Conservation (phyloP, 2,797 vertebrate species). For the Salmo trutta region DNA sequence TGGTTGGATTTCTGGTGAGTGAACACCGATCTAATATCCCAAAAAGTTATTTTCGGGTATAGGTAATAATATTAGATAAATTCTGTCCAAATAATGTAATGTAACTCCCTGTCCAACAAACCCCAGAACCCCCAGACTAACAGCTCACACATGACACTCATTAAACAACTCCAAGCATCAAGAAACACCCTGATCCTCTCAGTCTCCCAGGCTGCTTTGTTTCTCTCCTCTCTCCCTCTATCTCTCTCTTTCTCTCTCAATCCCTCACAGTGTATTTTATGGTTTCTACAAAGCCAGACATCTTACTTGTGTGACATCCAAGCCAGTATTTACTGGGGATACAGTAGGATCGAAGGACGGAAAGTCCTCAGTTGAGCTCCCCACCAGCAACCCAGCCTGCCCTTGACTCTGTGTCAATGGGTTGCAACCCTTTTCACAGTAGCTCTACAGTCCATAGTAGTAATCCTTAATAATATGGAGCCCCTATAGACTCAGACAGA, state of each 20-base stretch:
- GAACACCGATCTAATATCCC: no score
- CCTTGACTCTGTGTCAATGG: background rate
- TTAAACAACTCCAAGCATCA: constrained; percentile 17
- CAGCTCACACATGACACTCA: constrained; percentile 61
- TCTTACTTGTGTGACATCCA: background rate
- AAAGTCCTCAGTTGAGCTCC: background rate
- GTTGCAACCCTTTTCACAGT: background rate
- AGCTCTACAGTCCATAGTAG: background rate
- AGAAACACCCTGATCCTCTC: constrained; percentile 18
- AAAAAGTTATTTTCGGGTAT: no score
- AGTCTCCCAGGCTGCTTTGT: background rate
- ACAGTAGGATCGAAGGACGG: background rate
- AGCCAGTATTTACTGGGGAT: background rate
- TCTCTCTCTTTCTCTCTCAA: constrained; percentile 28
- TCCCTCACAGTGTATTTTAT: constrained; percentile 13
- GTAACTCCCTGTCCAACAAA: constrained; percentile 50
- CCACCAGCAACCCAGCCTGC: background rate
- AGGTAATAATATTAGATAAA: no score
- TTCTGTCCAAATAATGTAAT: background rate
- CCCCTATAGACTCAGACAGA: background rate
- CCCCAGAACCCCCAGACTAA: constrained; percentile 36
- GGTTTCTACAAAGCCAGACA: background rate
- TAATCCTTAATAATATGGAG: background rate
- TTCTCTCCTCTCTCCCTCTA: constrained; percentile 31
- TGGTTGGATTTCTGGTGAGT: no score